Evolutionary conservation across 2,888 invertebrate species (phyloP), one percentile per base, ranked within the genome.

Genomic region (Aphidius colemani): DNA sequence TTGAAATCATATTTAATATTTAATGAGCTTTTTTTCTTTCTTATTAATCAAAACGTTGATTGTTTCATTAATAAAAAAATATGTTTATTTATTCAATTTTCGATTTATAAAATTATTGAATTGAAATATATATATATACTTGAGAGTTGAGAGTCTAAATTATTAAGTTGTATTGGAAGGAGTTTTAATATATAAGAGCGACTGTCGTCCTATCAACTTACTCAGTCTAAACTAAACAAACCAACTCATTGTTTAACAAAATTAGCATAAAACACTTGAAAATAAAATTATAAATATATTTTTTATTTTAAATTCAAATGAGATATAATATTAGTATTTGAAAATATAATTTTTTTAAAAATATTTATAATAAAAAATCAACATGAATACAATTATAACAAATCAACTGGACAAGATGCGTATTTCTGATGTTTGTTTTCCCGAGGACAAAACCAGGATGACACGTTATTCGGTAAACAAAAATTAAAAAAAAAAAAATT

Each of bases 381-480:
- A 8, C 46, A 40, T 65, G 65, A 58, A 45, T 10, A 18, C 41
- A 11, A 11, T 65, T 41, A 57, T 65, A 8, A 39, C 46, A 6
- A 44, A 45, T 11, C 18, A 61, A 53, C n/a, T 60, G 50, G 50
- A 50, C 0, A 59, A 59, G 9, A 45, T 53, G 6, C 50, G 50
- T 43, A 58, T 65, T 18, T 59, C 64, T 39, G 53, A 57, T 7
- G 53, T 72, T 44, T 73, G 64, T 55, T 80, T 80, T 65, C 41
- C 58, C 18, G 75, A 75, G 66, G 71, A 77, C 71, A 70, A 70
- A n/a, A 71, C 75, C 55, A 75, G 74, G 69, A 72, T 74, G 53
- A 64, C 70, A 13, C 74, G 72, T 74, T 80, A 80, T 62, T 75
- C 79, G 79, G 80, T 80, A 77, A 80, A 77, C 59, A 10, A 40